Conservation (phyloP, 2,113 vertebrate genomes). For the Poecile atricapillus region DNA sequence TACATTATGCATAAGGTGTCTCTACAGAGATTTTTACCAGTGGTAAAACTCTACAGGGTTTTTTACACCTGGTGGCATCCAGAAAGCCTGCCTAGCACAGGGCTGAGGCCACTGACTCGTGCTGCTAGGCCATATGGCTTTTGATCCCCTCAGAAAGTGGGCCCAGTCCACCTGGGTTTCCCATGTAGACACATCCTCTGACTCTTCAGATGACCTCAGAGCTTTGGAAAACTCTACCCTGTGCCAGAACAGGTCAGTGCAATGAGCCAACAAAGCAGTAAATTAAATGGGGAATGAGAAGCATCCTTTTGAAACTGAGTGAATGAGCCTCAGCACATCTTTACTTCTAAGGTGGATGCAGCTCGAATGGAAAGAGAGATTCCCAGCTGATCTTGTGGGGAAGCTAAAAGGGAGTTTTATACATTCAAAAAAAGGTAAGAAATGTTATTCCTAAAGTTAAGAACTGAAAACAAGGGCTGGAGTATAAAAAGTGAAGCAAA, state of each 20-base stretch:
- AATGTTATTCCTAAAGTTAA: background rate
- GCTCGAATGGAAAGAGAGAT: background rate
- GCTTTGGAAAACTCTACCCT: background rate
- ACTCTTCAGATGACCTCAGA: background rate
- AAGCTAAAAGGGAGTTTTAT: background rate
- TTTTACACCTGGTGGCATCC: background rate
- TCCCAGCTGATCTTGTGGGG: background rate
- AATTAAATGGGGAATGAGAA: background rate
- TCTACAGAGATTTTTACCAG: background rate
- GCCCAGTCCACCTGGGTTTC: background rate
- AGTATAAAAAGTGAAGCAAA: background rate
- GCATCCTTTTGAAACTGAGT: background rate
- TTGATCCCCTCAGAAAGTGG: background rate
- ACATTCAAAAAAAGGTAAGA: background rate
- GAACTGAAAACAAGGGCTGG: background rate
- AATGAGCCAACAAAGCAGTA: background rate
- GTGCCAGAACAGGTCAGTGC: background rate
- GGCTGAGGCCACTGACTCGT: background rate
- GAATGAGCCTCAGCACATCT: background rate
- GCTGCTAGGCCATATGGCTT: background rate
- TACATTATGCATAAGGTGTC: background rate
- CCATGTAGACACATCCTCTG: background rate
- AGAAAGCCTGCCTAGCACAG: background rate
- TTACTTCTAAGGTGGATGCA: background rate
- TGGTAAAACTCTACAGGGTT: no score